These are phyloP conservation scores for Oligia strigilis DNA, from an alignment of 2,888 invertebrate species.

Conservation along the genomic window DNA sequence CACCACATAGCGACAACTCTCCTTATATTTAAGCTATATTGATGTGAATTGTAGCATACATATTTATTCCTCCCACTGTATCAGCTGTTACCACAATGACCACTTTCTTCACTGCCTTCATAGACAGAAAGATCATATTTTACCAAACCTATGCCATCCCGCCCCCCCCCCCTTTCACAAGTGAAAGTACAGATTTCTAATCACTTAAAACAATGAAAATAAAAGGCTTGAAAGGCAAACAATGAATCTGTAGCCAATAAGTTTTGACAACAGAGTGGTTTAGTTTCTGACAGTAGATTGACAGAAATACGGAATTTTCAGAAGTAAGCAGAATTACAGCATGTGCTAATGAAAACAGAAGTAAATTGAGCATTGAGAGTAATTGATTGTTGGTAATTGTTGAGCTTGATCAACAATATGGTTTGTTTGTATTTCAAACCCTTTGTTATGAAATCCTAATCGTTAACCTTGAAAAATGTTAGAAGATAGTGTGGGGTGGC, in stretches of 20 bases:
- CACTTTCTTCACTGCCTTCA: not conserved
- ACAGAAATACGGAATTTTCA: not conserved
- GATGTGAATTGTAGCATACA: not conserved
- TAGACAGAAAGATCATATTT: not conserved
- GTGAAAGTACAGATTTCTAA: slow-evolving; percentile 37
- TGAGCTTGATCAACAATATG: not conserved
- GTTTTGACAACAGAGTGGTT: not conserved
- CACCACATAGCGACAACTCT: not conserved
- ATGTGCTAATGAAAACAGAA: too few relatives aligned
- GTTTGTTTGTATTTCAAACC: not conserved
- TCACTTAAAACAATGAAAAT: not conserved
- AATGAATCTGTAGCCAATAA: not conserved
- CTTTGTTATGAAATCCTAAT: not conserved
- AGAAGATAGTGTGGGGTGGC: not conserved
- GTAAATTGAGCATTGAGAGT: not conserved
- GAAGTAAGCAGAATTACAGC: not conserved
- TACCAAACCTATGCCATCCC: slow-evolving; percentile 1
- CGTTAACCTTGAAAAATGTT: not conserved
- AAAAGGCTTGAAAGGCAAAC: not conserved
- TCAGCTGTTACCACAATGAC: not conserved
- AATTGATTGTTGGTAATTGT: too few relatives aligned
- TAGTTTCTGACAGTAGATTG: not conserved
- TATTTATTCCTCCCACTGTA: slow-evolving; percentile 2
- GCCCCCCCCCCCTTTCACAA: slow-evolving; percentile 31
- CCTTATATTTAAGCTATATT: not conserved